phyloP scores from a whole-genome alignment of 2,113 vertebrate species.

The Nannobrachium achirus region DNA sequence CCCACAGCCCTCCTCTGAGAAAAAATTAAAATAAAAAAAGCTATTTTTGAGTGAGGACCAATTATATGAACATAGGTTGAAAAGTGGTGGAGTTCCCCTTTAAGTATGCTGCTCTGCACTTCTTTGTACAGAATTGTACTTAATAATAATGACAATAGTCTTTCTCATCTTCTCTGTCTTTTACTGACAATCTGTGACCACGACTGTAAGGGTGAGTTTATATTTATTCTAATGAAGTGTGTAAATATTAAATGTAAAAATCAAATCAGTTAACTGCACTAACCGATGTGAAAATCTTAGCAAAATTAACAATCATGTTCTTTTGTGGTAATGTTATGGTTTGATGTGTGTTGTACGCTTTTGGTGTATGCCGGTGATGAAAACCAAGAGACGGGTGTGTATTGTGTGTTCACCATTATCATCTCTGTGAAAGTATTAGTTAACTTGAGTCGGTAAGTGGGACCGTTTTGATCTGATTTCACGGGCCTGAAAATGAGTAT shows the following conservation, averaged over 20 bases:
- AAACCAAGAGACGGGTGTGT: background rate
- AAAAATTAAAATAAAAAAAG: too few relatives aligned
- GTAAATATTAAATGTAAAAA: constrained; percentile 62
- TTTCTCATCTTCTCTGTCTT: constrained; percentile 25
- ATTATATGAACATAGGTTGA: too few relatives aligned
- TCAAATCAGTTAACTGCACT: constrained; percentile 67
- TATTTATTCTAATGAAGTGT: constrained; percentile 65
- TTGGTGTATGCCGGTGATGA: constrained; percentile 55
- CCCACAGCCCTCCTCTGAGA: too few relatives aligned
- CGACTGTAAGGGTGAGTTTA: constrained; percentile 53
- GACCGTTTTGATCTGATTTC: constrained; percentile 66
- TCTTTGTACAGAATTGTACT: constrained; percentile 34
- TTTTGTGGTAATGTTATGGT: constrained; percentile 60
- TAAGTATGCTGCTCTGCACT: constrained; percentile 44
- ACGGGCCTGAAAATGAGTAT: constrained; percentile 67
- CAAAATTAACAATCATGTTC: constrained; percentile 56
- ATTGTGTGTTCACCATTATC: background rate
- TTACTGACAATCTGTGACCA: constrained; percentile 75
- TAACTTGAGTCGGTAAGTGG: constrained; percentile 30
- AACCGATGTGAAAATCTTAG: constrained; percentile 61
- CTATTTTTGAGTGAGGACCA: too few relatives aligned
- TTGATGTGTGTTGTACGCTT: constrained; percentile 64
- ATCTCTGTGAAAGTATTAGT: constrained; percentile 59
- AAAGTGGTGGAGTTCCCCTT: too few relatives aligned
- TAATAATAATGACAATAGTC: constrained; percentile 19